A percentile compares a stretch with the other conserved stretches of the same genome.
phyloP scores from a whole-genome alignment of 2,113 vertebrate genomes.

The Odocoileus hemionus region DNA sequence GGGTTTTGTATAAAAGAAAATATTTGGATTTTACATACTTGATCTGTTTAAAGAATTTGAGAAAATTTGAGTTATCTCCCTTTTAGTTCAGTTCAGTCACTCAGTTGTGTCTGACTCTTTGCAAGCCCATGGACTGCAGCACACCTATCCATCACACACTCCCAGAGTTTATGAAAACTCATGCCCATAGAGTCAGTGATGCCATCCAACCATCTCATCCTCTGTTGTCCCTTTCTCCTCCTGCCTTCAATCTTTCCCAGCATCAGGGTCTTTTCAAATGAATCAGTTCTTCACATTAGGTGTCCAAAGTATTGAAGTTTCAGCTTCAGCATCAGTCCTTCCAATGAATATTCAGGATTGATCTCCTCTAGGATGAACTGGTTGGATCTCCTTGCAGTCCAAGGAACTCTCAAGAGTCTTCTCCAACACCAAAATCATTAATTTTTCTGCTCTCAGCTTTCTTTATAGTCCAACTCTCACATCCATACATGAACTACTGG shows the following conservation, averaged over 20 bases:
- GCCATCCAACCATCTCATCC: not conserved
- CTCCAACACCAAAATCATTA: not conserved
- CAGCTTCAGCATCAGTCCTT: not conserved
- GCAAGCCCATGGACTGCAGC: not conserved
- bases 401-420: not conserved
- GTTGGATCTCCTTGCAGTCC: not conserved
- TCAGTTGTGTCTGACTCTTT: not conserved
- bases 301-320: not conserved
- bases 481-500: not conserved
- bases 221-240: not conserved
- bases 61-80: not conserved
- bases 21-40: not conserved
- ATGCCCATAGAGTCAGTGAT: not conserved
- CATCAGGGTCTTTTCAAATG: not conserved
- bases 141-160: not conserved
- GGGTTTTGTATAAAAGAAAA: not conserved
- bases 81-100: not conserved
- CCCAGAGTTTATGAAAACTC: not conserved
- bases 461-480: not conserved
- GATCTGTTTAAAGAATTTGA: not conserved
- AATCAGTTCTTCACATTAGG: not conserved
- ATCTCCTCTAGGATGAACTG: not conserved
- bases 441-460: rapidly evolving
- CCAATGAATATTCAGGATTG: not conserved
- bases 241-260: not conserved